phyloP scores from a whole-genome alignment of 2,113 vertebrate species.

The Piaya cayana region DNA sequence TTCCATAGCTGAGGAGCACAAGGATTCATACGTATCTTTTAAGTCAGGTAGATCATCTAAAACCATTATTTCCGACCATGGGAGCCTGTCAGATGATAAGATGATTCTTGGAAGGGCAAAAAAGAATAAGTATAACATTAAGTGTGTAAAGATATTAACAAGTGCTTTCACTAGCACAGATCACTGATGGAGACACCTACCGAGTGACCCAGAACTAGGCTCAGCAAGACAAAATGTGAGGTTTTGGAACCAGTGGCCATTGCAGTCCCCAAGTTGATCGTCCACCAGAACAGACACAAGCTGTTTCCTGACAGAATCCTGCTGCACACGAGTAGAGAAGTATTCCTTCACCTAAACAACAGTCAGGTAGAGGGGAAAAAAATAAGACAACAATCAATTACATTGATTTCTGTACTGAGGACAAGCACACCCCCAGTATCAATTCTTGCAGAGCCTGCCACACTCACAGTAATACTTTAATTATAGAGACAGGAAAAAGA shows the following conservation, averaged over 20 bases:
- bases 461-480: background rate
- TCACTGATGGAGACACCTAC: background rate
- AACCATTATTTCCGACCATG: constrained; percentile 74
- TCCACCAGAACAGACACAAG: background rate
- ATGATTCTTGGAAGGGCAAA: constrained; percentile 57
- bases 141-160: background rate
- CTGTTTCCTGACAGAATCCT: background rate
- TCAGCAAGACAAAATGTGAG: background rate
- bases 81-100: constrained; percentile 55
- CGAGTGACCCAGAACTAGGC: background rate
- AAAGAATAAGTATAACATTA: background rate
- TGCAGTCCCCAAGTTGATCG: background rate
- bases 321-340: background rate
- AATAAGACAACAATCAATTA: background rate
- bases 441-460: background rate
- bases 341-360: constrained; percentile 18
- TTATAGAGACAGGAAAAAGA: accelerated
- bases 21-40: constrained; percentile 74
- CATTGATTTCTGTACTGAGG: background rate
- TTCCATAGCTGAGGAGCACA: constrained; percentile 75
- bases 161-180: background rate
- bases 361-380: background rate
- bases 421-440: background rate
- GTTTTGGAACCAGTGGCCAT: constrained; percentile 8
- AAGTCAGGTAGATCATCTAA: constrained; percentile 67